Base-by-base conservation (phyloP, 1,140 invertebrate species). In the Megalonaias nervosa region DNA sequence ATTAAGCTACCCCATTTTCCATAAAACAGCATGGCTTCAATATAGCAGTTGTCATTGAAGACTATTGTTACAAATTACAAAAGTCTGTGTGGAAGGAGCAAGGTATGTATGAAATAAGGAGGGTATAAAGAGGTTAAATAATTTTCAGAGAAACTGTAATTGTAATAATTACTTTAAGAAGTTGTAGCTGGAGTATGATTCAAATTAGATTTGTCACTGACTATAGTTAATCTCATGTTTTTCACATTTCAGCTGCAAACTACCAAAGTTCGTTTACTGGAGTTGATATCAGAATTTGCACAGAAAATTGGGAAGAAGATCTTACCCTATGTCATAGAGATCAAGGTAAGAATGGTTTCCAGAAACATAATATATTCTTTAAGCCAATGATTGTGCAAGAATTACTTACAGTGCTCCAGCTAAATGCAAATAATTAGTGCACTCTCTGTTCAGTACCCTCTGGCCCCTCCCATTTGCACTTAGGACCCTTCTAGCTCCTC, bases 251-350 rank as follows among this genome's bases (percentile, higher is more conserved):
- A 90, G 89, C 80, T 85, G 58, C 83, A 87, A 57, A 81, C 74
- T 38, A 73, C 75, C 57, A 89, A 88, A 72, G 75, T 82, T 13
- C 77, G 71, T 38, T 64, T 85, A 38, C 72, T 90, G 61, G 84
- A 85, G 66, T 73, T 89, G 26, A 71, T 89, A 21, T 82, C 77
- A 65, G 81, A 70, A 17, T 84, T 89, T 77, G 66, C 87, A 14
- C 81, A 86, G 31, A 89, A 83, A 71, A 74, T 84, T 55, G 82
- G 74, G 14, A 89, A 87, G 70, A 87, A 87, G 64, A 74, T 88
- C 19, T 59, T 87, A 16, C 83, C 86, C 58, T 89, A 89, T 86
- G 82, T 82, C 38, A 65, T 87, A 26, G 88, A 90, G 48, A 83
- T 89, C 19, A 90, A 89, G 85, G 89, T 90, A 81, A 62, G 6